These are phyloP conservation scores for Ridgeia piscesae DNA, from an alignment of 1,140 invertebrate genomes.

Conservation along the genomic window DNA sequence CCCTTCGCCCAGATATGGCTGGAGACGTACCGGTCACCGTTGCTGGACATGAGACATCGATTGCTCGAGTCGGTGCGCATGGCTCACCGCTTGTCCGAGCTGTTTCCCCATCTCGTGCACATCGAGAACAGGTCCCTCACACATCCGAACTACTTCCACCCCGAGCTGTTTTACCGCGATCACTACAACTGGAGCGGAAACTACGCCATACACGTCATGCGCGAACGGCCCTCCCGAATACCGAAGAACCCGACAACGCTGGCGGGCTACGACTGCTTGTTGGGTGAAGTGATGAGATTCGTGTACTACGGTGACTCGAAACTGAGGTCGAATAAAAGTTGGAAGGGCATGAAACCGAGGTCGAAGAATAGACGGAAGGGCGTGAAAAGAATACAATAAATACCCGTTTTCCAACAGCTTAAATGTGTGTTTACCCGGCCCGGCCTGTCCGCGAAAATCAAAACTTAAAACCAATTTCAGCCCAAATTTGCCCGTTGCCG, in stretches of 20 bases:
- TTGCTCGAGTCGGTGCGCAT: not conserved
- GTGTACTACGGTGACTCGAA: slow-evolving; percentile 16
- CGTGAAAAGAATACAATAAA: not conserved
- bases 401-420: not conserved
- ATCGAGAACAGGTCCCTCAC: slow-evolving; percentile 16
- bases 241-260: not conserved
- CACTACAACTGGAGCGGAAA: slow-evolving; percentile 17
- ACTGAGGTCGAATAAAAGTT: not conserved
- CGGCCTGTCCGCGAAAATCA: too few relatives aligned
- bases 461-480: too few relatives aligned
- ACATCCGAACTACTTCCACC: not conserved
- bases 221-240: not conserved
- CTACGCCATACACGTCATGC: slow-evolving; percentile 19
- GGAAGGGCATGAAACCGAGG: not conserved
- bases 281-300: slow-evolving; percentile 16
- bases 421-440: too few relatives aligned
- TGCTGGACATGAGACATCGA: not conserved
- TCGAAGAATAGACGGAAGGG: too few relatives aligned
- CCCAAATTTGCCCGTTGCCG: too few relatives aligned
- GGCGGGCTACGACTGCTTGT: not conserved
- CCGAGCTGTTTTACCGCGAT: slow-evolving; percentile 7
- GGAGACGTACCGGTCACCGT: slow-evolving; percentile 15
- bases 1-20: slow-evolving; percentile 19
- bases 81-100: not conserved
- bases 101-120: slow-evolving; percentile 19